Base-by-base conservation (phyloP, 2,113 vertebrate genomes). In the Tachuris rubrigastra region DNA sequence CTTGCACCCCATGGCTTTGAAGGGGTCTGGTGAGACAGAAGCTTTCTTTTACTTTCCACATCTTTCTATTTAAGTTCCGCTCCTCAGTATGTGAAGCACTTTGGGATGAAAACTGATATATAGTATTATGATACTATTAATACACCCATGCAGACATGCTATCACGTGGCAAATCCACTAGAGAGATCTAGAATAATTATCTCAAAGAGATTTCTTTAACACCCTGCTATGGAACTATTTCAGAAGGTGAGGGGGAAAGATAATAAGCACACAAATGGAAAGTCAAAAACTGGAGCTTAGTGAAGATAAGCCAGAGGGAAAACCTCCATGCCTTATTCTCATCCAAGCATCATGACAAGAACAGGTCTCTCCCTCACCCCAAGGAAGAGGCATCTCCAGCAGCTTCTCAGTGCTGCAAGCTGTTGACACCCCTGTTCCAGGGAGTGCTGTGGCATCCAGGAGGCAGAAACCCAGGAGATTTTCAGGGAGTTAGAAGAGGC, bases 11-110 rank as follows among this genome's bases (percentile, higher is more conserved):
- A 1, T 5, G 53, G 52, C 75, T 56, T 14, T 71, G 55, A 20
- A 20, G 27, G 17, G 17, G 33, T 19, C n/a, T 17, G 10, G 66
- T 0, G 1, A 90, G 24, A 75, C 52, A 82, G 60, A 52, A 66
- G 31, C 25, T 91, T 82, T 1, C 0, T 74, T 74, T 49, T 50
- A 2, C 37, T 53, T 41, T 22, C 46, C 8, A 1, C 14, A 1
- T 78, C 30, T 52, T 81, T 60, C 76, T 77, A 1, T 27, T 50
- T 52, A 68, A 80, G 35, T 39, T 79, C 63, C 0, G 0, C 6
- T 31, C 50, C 47, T n/a, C 31, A 37, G 50, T 55, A 37, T 2
- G 14, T 24, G 37, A 84, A 73, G 35, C 1, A 1, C 33, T 72
- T 86, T 30, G 44, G 76, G 59, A 78, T 66, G 65, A 87, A 78